Evolutionary conservation across 2,113 vertebrate genomes (phyloP), one percentile per base, ranked within the genome.

Genomic region (Shinisaurus crocodilurus): DNA sequence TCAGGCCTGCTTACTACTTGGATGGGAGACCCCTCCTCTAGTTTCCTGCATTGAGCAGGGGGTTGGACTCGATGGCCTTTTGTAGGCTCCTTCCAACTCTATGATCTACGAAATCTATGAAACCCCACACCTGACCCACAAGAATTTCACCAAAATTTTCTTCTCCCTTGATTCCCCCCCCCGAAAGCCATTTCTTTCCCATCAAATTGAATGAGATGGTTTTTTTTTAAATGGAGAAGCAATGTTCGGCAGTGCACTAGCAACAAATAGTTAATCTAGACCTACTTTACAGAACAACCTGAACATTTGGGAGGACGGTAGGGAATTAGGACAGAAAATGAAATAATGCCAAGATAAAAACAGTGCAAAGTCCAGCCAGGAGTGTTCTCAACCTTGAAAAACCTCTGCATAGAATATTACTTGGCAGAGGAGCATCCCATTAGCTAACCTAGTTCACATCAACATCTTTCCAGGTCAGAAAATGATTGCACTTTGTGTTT

Each of bases 391-490:
- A 45, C 92, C 90, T 94, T 94, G 91, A 94, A 93, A 92, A 92
- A 72, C 92, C 84, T 23, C 0, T 0, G 1, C 92, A 75, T 88
- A 90, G 87, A 93, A 63, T 76, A n/a, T 80, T 7, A 76, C 65
- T 89, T 88, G 91, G 85, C 2, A 63, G 82, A 92, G 85, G 92
- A 86, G 45, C 86, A 91, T 94, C n/a, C 85, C 83, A 37, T 80
- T 79, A 70, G 87, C 91, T 95, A 88, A 80, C 82, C 81, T 87
- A 87, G 81, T 81, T 93, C 93, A 88, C 90, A 91, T 91, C 88
- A 77, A 88, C 92, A 89, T 72, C 91, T 95, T 88, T 92, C 81
- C 91, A 90, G 95, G 92, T 94, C 93, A 94, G 89, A 80, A 93
- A 96, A 95, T 95, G 87, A 95, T 89, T 87, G 0, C 57, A 60